A percentile compares a stretch with the other conserved stretches of the same genome.
Evolutionary conservation across 1,140 invertebrate genomes (phyloP).

Genomic region (Drosophila nebulosa): DNA sequence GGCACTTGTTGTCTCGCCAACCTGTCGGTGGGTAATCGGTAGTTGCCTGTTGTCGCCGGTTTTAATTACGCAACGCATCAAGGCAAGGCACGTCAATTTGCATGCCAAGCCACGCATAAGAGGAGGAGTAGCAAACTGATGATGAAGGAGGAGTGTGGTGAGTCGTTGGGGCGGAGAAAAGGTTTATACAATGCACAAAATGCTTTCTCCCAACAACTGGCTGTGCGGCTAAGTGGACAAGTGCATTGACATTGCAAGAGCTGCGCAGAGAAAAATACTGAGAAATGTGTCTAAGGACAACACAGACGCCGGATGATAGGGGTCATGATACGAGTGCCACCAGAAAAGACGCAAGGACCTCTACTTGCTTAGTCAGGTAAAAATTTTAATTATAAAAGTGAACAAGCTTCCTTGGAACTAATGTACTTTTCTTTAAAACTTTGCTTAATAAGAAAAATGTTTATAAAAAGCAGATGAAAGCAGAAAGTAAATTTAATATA

Average conservation of each 20-base stretch:
- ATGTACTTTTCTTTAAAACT: no score
- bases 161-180: not conserved
- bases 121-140: not conserved
- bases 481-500: no score
- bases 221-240: slow-evolving; percentile 4
- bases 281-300: not conserved
- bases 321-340: not conserved
- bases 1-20: not conserved
- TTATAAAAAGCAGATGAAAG: no score
- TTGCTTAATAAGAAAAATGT: no score
- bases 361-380: not conserved
- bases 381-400: not conserved
- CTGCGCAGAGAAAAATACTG: not conserved
- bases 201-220: not conserved
- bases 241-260: slow-evolving; percentile 4
- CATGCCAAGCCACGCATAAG: not conserved
- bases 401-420: no score
- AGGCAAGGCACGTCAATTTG: slow-evolving; percentile 1
- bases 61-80: slow-evolving; percentile 6
- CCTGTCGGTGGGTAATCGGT: not conserved
- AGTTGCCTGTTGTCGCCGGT: not conserved
- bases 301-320: not conserved
- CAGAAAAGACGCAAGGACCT: not conserved
- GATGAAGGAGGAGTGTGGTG: not conserved
- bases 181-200: not conserved